These are phyloP conservation scores for Hystrix brachyura DNA, from an alignment of 2,113 vertebrate species.

Conservation along the genomic window DNA sequence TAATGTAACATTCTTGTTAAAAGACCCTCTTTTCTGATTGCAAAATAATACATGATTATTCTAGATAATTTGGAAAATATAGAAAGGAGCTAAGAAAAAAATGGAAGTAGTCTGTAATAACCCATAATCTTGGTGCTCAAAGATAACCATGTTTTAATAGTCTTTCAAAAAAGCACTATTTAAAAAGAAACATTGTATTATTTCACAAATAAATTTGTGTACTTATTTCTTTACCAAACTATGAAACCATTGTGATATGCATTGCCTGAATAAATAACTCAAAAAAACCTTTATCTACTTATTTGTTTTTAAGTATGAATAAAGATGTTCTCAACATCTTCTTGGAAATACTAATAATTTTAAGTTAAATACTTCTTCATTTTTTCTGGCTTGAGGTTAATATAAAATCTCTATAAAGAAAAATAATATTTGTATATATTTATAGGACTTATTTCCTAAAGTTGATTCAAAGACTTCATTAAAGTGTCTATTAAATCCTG, in stretches of 20 bases:
- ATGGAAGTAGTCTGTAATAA: background rate
- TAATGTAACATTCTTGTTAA: background rate
- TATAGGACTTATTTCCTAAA: constrained; percentile 32
- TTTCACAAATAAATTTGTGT: constrained; percentile 40
- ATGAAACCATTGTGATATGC: background rate
- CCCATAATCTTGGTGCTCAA: background rate
- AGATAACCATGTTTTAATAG: background rate
- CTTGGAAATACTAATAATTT: constrained; percentile 36
- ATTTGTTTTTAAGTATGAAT: constrained; percentile 21
- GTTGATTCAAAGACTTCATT: constrained; percentile 16
- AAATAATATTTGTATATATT: constrained; percentile 40
- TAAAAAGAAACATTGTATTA: constrained; percentile 37
- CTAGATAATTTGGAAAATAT: constrained; percentile 21
- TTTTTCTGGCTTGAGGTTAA: background rate
- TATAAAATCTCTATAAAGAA: background rate
- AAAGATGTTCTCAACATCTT: background rate
- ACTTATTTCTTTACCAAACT: constrained; percentile 33
- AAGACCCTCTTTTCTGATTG: background rate
- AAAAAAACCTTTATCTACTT: background rate
- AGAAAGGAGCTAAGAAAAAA: constrained; percentile 42
- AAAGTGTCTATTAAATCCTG: constrained; percentile 18
- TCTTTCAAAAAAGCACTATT: constrained; percentile 32
- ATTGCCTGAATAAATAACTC: background rate
- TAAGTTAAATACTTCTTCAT: background rate
- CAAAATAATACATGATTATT: constrained; percentile 38